Conservation (phyloP, 2,888 invertebrate species). For the Icerya purchasi region DNA sequence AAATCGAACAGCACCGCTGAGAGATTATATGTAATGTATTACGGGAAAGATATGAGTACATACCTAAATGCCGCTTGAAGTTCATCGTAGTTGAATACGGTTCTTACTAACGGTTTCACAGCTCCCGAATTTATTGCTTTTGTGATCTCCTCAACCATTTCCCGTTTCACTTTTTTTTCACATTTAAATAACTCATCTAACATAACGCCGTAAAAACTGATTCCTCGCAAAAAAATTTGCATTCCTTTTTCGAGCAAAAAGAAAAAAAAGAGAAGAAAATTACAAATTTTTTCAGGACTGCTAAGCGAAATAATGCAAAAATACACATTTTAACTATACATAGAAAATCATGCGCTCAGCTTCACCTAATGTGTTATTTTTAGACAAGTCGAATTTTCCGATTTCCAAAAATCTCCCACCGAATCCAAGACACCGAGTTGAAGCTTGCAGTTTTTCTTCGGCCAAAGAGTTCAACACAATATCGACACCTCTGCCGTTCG, state of each 20-base stretch:
- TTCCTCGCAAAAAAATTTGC: conserved; percentile 44
- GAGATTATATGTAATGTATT: too few relatives aligned
- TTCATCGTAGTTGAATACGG: conserved; percentile 39
- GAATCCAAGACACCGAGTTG: conserved; percentile 35
- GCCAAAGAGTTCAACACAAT: conserved; percentile 80
- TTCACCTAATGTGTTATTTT: conserved; percentile 74
- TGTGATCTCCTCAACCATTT: conserved; percentile 33
- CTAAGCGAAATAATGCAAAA: too few relatives aligned
- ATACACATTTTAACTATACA: conserved; percentile 47
- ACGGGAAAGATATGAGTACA: too few relatives aligned
- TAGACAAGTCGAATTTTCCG: too few relatives aligned
- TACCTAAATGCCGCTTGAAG: conserved; percentile 48
- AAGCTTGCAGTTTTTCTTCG: conserved; percentile 67
- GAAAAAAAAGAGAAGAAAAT: background rate
- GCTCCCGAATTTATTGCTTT: conserved; percentile 41
- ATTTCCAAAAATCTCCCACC: conserved; percentile 50
- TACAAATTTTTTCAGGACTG: too few relatives aligned
- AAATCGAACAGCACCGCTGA: too few relatives aligned
- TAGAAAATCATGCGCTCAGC: conserved; percentile 47
- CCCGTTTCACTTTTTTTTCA: conserved; percentile 30
- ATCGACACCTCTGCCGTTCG: too few relatives aligned
- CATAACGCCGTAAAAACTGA: conserved; percentile 55
- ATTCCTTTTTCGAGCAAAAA: conserved; percentile 30
- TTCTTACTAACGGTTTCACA: conserved; percentile 43
- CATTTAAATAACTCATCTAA: conserved; percentile 43